Evolutionary conservation across 2,888 invertebrate species (phyloP).

Genomic region (Eulithis testata): DNA sequence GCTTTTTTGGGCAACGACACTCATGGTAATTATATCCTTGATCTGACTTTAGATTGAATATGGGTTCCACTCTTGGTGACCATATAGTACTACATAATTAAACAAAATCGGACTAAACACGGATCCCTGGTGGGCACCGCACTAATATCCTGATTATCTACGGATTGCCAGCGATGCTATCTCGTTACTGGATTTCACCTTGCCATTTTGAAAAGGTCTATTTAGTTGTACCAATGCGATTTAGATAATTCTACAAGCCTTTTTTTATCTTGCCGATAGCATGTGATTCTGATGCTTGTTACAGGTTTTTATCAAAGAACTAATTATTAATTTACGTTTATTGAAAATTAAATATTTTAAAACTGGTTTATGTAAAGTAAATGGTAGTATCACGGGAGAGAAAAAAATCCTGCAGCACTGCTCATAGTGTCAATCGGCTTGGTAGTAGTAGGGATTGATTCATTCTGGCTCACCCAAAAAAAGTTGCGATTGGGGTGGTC

Average conservation of each 20-base stretch:
- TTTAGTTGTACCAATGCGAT: slow-evolving; percentile 34
- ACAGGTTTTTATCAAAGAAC: slow-evolving; percentile 18
- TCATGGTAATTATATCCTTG: too few relatives aligned
- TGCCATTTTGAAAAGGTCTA: slow-evolving; percentile 46
- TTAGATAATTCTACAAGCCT: slow-evolving; percentile 41
- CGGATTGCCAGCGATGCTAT: slow-evolving; percentile 20
- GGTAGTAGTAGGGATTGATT: too few relatives aligned
- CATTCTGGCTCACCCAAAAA: too few relatives aligned
- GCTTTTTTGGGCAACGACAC: background rate
- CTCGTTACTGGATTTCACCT: slow-evolving; percentile 43
- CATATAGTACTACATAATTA: slow-evolving; percentile 7
- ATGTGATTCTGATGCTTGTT: slow-evolving; percentile 38
- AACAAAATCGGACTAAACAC: slow-evolving; percentile 19
- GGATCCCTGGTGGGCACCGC: slow-evolving; percentile 30
- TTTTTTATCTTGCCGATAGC: slow-evolving; percentile 34
- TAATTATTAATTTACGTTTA: too few relatives aligned
- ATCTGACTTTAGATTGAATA: too few relatives aligned
- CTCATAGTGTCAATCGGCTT: too few relatives aligned
- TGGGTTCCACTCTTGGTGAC: too few relatives aligned
- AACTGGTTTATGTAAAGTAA: too few relatives aligned
- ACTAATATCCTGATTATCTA: slow-evolving; percentile 26
- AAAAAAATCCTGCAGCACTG: too few relatives aligned
- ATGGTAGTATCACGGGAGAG: too few relatives aligned
- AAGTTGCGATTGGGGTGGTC: too few relatives aligned
- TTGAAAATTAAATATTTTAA: too few relatives aligned